Base-by-base conservation (phyloP, 2,113 vertebrate species). In the Euleptes europaea region DNA sequence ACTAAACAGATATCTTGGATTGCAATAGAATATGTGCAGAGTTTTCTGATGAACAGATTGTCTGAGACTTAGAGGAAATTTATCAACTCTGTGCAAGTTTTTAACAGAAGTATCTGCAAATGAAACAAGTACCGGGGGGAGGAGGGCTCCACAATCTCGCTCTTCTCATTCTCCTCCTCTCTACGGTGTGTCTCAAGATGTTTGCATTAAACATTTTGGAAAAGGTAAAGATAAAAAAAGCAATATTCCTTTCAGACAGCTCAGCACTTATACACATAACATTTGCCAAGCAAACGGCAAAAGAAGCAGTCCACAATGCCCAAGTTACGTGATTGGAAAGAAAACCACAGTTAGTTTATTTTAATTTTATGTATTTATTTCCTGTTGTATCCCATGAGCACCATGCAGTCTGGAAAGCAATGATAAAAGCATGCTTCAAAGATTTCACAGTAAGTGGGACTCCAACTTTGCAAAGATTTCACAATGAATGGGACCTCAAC, bases 1-100 rank as follows among this genome's bases (percentile, higher is more conserved):
- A 31, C 44, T 42, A 67, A 84, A 19, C 51, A 72, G 83, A 26
- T 7, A 76, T 1, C n/a, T 11, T 78, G 21, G 51, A 65, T 84
- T 83, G 0, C 72, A 77, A 23, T 63, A 60, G 17, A 40, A 60
- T 35, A 2, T 23, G 35, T 65, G 85, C 85, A 21, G 17, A 57
- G 49, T 89, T 71, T n/a, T 60, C 49, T 83, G 81, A 75, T 81
- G 26, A 73, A 65, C 7, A 10, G 35, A 10, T 60, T 82, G 80
- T 57, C 33, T 40, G 33, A n/a, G 84, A 15, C 23, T 76, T 3
- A 1, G 60, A 77, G 66, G 33, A 89, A 87, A 80, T 77, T 76
- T 88, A 80, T 78, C 67, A 83, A 5, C 23, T 88, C 7, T 86
- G 47, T 57, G 40, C 77, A 49, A 12, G 42, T 90, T 83, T 87